Percentiles rank a stretch among this genome's conserved stretches.
Conservation (phyloP, 53 echinoderm and acorn worm species). For the Temnopleurus reevesii region DNA sequence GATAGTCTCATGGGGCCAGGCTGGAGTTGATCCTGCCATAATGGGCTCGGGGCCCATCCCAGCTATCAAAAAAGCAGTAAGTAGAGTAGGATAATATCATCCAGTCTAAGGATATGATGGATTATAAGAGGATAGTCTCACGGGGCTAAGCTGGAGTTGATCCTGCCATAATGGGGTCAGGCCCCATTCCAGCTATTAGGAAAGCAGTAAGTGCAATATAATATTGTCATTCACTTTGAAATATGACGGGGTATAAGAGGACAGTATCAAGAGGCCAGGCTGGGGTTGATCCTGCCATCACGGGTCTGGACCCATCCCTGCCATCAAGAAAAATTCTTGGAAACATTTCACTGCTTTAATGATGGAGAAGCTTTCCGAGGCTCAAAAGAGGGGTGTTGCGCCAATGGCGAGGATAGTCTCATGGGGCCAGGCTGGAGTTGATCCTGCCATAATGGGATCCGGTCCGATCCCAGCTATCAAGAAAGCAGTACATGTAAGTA, state of each 20-base stretch:
- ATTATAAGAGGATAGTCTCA: slow-evolving; percentile 71
- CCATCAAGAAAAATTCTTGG: slow-evolving; percentile 88
- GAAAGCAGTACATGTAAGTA: slow-evolving; percentile 88
- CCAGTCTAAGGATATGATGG: too few relatives aligned
- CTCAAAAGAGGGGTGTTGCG: slow-evolving; percentile 64
- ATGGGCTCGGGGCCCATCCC: slow-evolving; percentile 99
- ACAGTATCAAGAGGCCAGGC: slow-evolving; percentile 91
- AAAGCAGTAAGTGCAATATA: slow-evolving; percentile 79
- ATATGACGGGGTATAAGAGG: too few relatives aligned
- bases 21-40: slow-evolving; percentile 93
- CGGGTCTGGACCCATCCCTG: slow-evolving; percentile 97
- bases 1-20: slow-evolving; percentile 91
- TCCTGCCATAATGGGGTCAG: slow-evolving; percentile 95
- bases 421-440: slow-evolving; percentile 91
- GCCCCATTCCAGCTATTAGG: slow-evolving; percentile 94
- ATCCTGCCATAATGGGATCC: too few relatives aligned
- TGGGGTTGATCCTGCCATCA: slow-evolving; percentile 94
- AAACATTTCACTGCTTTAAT: too few relatives aligned
- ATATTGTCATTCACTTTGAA: too few relatives aligned
- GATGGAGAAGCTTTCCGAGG: slow-evolving; percentile 73
- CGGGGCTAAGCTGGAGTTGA: slow-evolving; percentile 98
- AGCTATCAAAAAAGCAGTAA: slow-evolving; percentile 95
- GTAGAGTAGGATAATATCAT: not conserved
- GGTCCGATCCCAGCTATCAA: slow-evolving; percentile 92
- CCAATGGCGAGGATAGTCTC: slow-evolving; percentile 69